phyloP scores from a whole-genome alignment of 2,797 vertebrate species.

The Phoebastria nigripes region DNA sequence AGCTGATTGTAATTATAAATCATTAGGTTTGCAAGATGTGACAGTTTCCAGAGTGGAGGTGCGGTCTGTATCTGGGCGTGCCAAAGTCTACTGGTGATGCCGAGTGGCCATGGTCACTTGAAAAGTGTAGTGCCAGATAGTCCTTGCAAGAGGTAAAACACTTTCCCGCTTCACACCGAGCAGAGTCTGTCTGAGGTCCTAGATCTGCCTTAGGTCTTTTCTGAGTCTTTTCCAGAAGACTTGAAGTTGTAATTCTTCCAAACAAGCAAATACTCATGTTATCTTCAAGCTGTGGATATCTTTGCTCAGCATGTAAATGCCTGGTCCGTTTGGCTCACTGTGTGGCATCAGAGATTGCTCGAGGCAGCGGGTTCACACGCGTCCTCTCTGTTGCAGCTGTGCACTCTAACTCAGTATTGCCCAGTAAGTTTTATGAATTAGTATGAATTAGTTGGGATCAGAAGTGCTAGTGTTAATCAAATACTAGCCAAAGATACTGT shows the following conservation, averaged over 20 bases:
- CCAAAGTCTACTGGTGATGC: not conserved
- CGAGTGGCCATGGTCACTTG: not conserved
- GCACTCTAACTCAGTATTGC: not conserved
- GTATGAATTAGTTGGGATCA: not conserved
- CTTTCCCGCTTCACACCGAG: fast-evolving
- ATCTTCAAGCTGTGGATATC: not conserved
- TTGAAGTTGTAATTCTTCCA: not conserved
- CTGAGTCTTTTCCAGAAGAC: not conserved
- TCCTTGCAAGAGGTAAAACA: not conserved
- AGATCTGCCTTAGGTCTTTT: not conserved
- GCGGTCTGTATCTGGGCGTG: not conserved
- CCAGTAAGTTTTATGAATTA: not conserved
- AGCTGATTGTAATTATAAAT: not conserved
- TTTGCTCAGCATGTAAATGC: not conserved
- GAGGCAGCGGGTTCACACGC: not conserved
- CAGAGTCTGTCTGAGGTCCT: not conserved
- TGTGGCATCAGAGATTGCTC: not conserved
- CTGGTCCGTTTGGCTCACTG: not conserved
- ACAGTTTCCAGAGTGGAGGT: not conserved
- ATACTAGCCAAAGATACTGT: not conserved
- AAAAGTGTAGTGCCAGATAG: not conserved
- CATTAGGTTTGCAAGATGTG: not conserved
- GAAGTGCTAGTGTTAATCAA: not conserved
- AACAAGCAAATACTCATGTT: fast-evolving
- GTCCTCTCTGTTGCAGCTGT: fast-evolving